Evolutionary conservation across 92 coral and sea anemone species (phyloP).

Genomic region (Palythoa grandis): DNA sequence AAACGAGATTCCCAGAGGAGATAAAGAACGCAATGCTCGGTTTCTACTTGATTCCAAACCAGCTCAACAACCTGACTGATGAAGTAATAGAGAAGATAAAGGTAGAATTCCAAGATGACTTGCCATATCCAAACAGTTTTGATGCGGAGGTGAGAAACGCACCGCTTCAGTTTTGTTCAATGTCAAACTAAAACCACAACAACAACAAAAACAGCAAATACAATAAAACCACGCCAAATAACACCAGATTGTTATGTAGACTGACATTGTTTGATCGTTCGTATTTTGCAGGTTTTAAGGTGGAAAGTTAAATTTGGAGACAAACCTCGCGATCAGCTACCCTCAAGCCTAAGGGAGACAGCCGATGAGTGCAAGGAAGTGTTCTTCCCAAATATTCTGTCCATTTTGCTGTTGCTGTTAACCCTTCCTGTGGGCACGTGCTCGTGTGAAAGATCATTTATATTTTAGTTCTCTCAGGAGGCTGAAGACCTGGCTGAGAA

Average conservation of each 20-base stretch:
- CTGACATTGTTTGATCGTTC: not conserved
- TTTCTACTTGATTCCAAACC: not conserved
- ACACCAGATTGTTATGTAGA: not conserved
- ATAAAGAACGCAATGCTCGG: too few species aligned
- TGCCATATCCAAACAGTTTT: too few species aligned
- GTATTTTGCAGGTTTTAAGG: not conserved
- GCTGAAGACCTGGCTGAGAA: not conserved
- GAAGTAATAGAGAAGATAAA: too few species aligned
- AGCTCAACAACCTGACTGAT: not conserved
- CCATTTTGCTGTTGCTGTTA: slow-evolving; percentile 1
- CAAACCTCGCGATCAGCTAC: not conserved
- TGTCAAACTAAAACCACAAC: too few species aligned
- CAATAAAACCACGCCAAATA: too few species aligned
- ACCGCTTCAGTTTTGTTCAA: not conserved
- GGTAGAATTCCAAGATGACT: too few species aligned
- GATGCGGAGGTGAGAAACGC: not conserved
- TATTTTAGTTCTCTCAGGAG: not conserved
- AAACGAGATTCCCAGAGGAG: slow-evolving; percentile 4
- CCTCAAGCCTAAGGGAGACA: not conserved
- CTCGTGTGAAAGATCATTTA: not conserved
- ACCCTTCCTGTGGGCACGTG: not conserved
- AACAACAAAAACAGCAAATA: too few species aligned
- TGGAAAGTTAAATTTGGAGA: not conserved
- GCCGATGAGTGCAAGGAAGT: not conserved
- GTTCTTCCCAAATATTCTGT: not conserved